Conservation (phyloP, 2,888 invertebrate species). For the Drosophila buzzatii region DNA sequence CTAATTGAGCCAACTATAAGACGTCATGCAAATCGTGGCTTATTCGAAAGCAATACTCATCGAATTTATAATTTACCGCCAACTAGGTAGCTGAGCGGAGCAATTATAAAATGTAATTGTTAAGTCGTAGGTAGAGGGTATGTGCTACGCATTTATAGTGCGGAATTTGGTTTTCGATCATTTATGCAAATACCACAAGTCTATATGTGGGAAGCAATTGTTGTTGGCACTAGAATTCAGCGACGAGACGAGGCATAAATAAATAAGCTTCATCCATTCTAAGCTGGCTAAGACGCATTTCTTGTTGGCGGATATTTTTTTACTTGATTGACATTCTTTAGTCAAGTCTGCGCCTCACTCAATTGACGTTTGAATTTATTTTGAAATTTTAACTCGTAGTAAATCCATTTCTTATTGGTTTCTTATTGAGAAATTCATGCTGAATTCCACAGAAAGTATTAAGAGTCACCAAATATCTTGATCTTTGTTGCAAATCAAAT, state of each 20-base stretch:
- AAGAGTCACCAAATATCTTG: background rate
- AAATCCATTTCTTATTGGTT: background rate
- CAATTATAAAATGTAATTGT: slow-evolving; percentile 10
- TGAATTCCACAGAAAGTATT: background rate
- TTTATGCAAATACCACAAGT: slow-evolving; percentile 7
- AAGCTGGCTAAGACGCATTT: slow-evolving; percentile 11
- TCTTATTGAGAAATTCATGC: background rate
- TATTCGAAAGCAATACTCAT: background rate
- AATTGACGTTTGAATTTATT: background rate
- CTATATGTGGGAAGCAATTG: slow-evolving; percentile 11
- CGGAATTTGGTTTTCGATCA: slow-evolving; percentile 3
- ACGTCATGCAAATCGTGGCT: background rate
- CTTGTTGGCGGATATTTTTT: background rate
- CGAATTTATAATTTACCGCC: background rate
- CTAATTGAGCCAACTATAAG: background rate
- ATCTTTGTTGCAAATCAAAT: background rate
- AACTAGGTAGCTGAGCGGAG: background rate
- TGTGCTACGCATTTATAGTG: slow-evolving; percentile 11
- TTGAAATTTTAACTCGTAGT: background rate
- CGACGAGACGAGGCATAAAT: background rate
- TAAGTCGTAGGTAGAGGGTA: slow-evolving; percentile 8
- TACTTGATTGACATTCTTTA: background rate
- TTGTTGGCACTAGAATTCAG: background rate
- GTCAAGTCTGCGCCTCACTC: background rate
- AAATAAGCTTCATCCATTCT: slow-evolving; percentile 11